Evolutionary conservation across 2,113 vertebrate genomes (phyloP), one percentile per base, ranked within the genome.

Genomic region (Phaethornis superciliosus): DNA sequence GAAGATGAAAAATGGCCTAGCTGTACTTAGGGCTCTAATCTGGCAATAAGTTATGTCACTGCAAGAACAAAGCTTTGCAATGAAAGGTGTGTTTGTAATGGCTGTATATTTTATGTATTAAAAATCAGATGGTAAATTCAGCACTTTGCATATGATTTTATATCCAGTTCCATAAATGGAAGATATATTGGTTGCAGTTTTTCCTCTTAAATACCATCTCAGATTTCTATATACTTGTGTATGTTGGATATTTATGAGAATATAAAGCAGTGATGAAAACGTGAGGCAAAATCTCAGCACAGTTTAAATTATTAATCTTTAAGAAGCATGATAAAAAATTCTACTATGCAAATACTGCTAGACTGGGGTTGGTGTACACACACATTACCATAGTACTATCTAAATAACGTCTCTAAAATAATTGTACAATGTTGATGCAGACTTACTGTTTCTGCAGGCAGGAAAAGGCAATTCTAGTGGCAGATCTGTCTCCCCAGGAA

Each of bases 241-340:
- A 95, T 94, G 82, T 75, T 72, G 84, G 63, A 88, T 97, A 92
- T 97, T 96, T 97, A 95, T 82, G 91, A 94, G 95, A 93, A 85
- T 93, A 96, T 97, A 95, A 97, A 97, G 75, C 35, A 23, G 72
- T 87, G 89, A 88, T 94, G 92, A 97, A 96, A 96, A 91, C 49
- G 32, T 86, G 94, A 94, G 96, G 95, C 86, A 95, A 91, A 95
- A 95, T 95, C 95, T 95, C 83, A 77, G 80, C 97, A 86, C 67
- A 86, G 85, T 97, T 97, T 96, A 95, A 96, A 96, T 97, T 96
- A 97, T 97, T 97, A 97, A 97, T 96, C 75, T 77, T 96, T 65
- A 89, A 95, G 85, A 69, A 91, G 63, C 72, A 40, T 17, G 90
- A 72, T 97, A 94, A 95, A 96, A 97, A 97, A 95, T 77, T 88